Evolutionary conservation across 2,888 invertebrate genomes (phyloP).

Genomic region (Lobophora halterata): DNA sequence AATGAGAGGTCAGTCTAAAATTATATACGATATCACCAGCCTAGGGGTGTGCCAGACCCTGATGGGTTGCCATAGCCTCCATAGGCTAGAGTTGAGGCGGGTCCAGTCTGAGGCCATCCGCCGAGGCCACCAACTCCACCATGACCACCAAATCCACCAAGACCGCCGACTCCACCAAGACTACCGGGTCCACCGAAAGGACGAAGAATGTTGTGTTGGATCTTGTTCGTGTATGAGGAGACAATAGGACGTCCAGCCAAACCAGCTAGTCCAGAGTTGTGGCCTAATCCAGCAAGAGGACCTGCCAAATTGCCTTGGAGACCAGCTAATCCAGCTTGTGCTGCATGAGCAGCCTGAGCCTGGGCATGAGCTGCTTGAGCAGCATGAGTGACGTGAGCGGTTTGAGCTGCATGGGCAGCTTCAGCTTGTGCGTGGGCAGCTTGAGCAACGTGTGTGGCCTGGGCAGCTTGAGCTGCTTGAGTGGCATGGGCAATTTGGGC

Average conservation of each 20-base stretch:
- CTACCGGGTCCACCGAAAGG: constrained; percentile 19
- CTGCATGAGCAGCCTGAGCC: constrained; percentile 26
- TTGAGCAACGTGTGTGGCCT: constrained; percentile 24
- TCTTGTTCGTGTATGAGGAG: constrained; percentile 30
- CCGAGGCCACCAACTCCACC: constrained; percentile 16
- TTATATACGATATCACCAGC: constrained; percentile 27
- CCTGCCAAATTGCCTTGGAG: constrained; percentile 21
- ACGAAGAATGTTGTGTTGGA: constrained; percentile 30
- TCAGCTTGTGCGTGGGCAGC: constrained; percentile 27
- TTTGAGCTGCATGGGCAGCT: constrained; percentile 20
- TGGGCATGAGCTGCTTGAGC: constrained; percentile 29
- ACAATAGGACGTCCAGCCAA: constrained; percentile 23
- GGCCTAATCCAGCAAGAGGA: constrained; percentile 21
- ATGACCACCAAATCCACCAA: constrained; percentile 22
- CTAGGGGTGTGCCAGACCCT: constrained; percentile 23
- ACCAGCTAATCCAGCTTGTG: constrained; percentile 21
- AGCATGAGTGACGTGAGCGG: constrained; percentile 24
- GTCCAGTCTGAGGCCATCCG: constrained; percentile 25
- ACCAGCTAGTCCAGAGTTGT: constrained; percentile 16
- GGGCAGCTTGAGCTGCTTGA: constrained; percentile 16
- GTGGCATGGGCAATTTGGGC: constrained; percentile 17
- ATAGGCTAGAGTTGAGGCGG: constrained; percentile 22
- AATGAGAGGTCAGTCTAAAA: constrained; percentile 23
- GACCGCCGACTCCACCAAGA: constrained; percentile 9
- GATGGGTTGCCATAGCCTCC: constrained; percentile 21